A percentile compares a stretch with the other conserved stretches of the same genome.
These are phyloP conservation scores for Dendrolimus houi DNA, from an alignment of 2,888 invertebrate genomes.

Conservation along the genomic window DNA sequence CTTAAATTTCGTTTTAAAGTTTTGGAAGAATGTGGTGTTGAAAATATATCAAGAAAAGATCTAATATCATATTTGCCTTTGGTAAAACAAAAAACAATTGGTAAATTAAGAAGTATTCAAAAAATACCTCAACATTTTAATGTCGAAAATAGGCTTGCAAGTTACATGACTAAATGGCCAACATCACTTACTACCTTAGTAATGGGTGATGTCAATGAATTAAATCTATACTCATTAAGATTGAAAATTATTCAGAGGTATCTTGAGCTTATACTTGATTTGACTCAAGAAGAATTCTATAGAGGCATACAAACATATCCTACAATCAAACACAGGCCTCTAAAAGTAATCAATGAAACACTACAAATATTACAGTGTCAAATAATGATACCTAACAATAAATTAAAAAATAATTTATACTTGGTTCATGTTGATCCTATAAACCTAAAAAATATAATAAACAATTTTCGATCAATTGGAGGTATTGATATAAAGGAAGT, in stretches of 20 bases:
- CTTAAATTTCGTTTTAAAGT: constrained; percentile 49
- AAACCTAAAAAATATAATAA: constrained; percentile 52
- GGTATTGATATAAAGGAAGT: constrained; percentile 64
- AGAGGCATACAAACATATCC: constrained; percentile 59
- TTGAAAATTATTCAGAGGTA: constrained; percentile 63
- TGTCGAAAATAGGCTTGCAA: constrained; percentile 58
- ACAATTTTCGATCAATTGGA: constrained; percentile 44
- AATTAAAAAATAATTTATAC: constrained; percentile 62
- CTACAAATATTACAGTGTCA: constrained; percentile 46
- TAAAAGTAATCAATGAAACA: constrained; percentile 52
- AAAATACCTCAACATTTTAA: constrained; percentile 36
- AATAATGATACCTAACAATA: constrained; percentile 45
- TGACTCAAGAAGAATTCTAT: constrained; percentile 49
- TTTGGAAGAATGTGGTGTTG: constrained; percentile 58
- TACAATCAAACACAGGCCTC: constrained; percentile 60
- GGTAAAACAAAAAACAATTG: constrained; percentile 45
- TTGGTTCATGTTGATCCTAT: constrained; percentile 58
- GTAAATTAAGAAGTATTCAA: constrained; percentile 37
- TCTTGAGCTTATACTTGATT: constrained; percentile 54
- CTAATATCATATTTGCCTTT: constrained; percentile 43
- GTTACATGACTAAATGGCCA: constrained; percentile 64
- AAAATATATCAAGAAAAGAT: constrained; percentile 27
- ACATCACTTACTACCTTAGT: constrained; percentile 60
- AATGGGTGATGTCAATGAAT: constrained; percentile 40
- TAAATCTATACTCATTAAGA: constrained; percentile 41